Base-by-base conservation (phyloP, 2,888 invertebrate species). In the Leucoptera coffeella region DNA sequence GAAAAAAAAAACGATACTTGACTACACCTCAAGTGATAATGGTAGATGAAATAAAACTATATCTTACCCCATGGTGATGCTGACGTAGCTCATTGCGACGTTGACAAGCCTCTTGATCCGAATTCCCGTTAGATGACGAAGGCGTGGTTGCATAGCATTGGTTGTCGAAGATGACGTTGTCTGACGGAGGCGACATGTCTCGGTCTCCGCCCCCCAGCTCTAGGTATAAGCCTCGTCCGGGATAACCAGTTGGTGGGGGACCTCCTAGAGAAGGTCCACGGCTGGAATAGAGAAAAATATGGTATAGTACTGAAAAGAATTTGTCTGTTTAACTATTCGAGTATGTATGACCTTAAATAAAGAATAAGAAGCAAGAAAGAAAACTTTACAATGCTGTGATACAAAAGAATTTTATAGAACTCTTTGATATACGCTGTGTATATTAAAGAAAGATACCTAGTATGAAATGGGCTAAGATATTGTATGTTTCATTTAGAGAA, bases 101-200 rank as follows among this genome's bases (percentile, higher is more conserved):
- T 36, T 75, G 75, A 31, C 69, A 80, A 12, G 83, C 80, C 51
- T 89, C 89, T 57, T 88, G 84, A 58, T 90, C 90, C 17, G 88
- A 89, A 65, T 90, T 90, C 29, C 91, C 91, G 47, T 91, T 91
- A 49, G 91, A 91, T 27, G 92, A 91, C 44, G 91, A 91, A 10
- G 93, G 92, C 20, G 92, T 92, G 22, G 92, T 92, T 15, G 92
- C 92, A 62, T 93, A 92, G 71, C 92, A 92, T 55, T 90, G 90
- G 73, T 92, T 91, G 76, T 93, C 92, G 57, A 92, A 92, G 73
- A 90, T 85, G 36, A 89, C 89, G 60, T 90, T 89, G 62, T 93
- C 92, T 26, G 92, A 92, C 3, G 92, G 90, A 28, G 92, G 92
- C 2, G 91, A 91, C 29, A 77, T 51, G 46, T 80, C 79, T 1